A percentile compares a stretch with the other conserved stretches of the same genome.
Conservation (phyloP, 35 echinoderm and acorn worm species). For the Apostichopus parvimensis region DNA sequence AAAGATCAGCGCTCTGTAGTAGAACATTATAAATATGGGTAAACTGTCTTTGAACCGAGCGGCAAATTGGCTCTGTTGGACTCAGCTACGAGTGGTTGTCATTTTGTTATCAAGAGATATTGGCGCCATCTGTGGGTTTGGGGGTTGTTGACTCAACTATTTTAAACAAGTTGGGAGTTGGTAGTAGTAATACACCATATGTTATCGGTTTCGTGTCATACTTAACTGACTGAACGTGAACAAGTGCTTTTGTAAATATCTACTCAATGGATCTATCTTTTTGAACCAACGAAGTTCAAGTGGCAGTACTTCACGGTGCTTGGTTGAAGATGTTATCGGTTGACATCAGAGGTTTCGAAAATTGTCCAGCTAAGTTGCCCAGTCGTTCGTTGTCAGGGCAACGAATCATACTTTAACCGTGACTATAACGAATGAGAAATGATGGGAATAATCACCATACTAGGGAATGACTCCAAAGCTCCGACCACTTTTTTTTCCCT, state of each 20-base stretch:
- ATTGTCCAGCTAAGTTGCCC: not conserved
- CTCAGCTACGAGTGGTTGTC: constrained; percentile 38
- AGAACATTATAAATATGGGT: constrained; percentile 9
- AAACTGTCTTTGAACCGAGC: constrained; percentile 11
- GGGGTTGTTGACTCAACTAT: constrained; percentile 26
- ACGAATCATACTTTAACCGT: not conserved
- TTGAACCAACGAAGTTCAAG: constrained; percentile 43
- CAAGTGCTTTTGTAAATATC: constrained; percentile 30
- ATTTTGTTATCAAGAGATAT: constrained; percentile 16
- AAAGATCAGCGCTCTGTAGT: not conserved
- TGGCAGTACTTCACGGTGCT: constrained; percentile 12
- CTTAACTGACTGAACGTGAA: not conserved
- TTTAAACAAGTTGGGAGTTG: constrained; percentile 16
- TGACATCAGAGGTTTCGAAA: not conserved
- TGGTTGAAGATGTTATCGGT: constrained; percentile 10
- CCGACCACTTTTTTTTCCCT: no score
- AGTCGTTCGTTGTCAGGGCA: constrained; percentile 2
- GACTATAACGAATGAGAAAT: no score
- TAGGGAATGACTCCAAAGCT: no score
- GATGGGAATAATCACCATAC: no score
- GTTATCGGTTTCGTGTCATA: constrained; percentile 25
- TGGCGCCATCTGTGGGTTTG: constrained; percentile 40
- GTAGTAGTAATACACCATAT: constrained; percentile 14
- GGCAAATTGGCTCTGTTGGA: constrained; percentile 46
- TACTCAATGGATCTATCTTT: constrained; percentile 35